Evolutionary conservation across 2,797 vertebrate species (phyloP).

Genomic region (Phyllotis vaccarum): DNA sequence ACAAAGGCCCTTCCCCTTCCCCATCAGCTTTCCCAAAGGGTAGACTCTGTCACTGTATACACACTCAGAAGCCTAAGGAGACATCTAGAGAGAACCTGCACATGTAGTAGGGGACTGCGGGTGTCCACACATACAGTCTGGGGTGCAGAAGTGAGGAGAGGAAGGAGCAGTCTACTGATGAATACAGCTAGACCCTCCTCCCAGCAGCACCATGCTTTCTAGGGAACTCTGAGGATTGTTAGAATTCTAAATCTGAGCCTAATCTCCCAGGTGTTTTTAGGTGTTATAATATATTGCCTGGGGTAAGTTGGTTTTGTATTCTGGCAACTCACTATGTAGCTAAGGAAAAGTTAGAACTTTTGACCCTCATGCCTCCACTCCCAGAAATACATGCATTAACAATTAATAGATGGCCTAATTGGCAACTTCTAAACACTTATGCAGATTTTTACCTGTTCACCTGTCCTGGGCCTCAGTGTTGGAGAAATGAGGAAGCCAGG

Average conservation of each 20-base stretch:
- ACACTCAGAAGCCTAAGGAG: neutral
- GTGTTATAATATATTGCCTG: neutral
- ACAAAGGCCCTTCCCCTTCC: neutral
- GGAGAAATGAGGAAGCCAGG: neutral
- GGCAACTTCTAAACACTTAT: neutral
- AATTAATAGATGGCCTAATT: neutral
- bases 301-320: neutral
- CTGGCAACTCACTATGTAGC: neutral
- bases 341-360: neutral
- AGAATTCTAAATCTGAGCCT: constrained; percentile 37
- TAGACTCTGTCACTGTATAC: neutral
- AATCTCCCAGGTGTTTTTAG: neutral
- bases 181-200: neutral
- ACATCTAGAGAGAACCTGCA: neutral
- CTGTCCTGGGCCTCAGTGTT: neutral
- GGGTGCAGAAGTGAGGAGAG: neutral
- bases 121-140: neutral
- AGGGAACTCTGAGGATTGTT: neutral
- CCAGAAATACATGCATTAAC: neutral
- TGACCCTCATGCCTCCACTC: neutral
- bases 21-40: neutral
- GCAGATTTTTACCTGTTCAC: neutral
- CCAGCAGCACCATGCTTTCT: neutral
- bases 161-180: neutral
- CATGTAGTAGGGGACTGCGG: too few relatives aligned